A percentile compares a stretch with the other conserved stretches of the same genome.
Evolutionary conservation across 2,888 invertebrate species (phyloP).

Genomic region (Orthosia gracilis): DNA sequence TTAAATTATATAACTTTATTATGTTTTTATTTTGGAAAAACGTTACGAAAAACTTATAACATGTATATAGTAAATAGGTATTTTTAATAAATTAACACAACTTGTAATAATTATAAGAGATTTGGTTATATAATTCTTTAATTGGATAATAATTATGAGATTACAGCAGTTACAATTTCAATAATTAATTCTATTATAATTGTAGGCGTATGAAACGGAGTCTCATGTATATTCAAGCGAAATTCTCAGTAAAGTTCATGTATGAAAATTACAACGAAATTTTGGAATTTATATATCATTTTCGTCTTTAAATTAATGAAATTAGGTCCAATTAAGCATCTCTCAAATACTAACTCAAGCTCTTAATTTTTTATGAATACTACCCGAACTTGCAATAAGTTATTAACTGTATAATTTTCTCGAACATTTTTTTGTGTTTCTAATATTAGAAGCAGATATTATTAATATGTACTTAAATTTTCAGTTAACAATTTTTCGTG

Average conservation of each 20-base stretch:
- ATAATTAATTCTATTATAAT: constrained; percentile 14
- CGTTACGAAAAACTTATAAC: neutral
- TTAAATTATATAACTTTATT: neutral
- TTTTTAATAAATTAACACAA: neutral
- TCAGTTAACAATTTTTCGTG: too few species aligned
- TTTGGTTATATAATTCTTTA: constrained; percentile 4
- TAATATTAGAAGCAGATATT: neutral
- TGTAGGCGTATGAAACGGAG: neutral
- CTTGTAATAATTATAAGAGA: constrained; percentile 1
- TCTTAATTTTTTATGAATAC: constrained; percentile 29
- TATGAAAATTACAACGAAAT: neutral
- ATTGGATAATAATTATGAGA: constrained; percentile 10
- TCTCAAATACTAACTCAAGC: constrained; percentile 16
- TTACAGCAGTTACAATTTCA: constrained; percentile 18
- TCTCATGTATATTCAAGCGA: constrained; percentile 5
- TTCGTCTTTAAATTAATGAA: constrained; percentile 5
- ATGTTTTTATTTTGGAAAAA: too few species aligned
- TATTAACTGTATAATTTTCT: constrained; percentile 30
- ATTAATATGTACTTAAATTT: neutral
- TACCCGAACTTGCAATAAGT: constrained; percentile 25
- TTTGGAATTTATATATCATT: neutral
- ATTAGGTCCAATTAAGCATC: constrained; percentile 7
- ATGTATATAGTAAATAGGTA: neutral
- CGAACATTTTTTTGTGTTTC: neutral
- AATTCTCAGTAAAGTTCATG: neutral